phyloP scores from a whole-genome alignment of 2,113 vertebrate genomes.

The Equus przewalskii region DNA sequence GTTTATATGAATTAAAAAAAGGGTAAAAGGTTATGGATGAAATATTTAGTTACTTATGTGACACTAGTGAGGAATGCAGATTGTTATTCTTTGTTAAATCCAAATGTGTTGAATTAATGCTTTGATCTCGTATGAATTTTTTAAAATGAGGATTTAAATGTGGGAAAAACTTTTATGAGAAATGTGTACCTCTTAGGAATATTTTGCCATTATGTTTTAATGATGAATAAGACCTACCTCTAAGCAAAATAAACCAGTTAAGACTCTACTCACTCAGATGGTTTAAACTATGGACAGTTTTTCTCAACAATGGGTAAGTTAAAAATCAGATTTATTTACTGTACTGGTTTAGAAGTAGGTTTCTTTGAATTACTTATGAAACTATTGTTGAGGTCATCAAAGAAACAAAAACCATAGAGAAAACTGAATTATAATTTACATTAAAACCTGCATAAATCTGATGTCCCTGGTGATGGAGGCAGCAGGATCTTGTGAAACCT shows the following conservation, averaged over 20 bases:
- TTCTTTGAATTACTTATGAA: conserved; percentile 46
- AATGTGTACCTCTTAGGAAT: conserved; percentile 20
- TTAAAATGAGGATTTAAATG: conserved; percentile 49
- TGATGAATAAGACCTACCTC: conserved; percentile 47
- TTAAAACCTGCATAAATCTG: conserved; percentile 51
- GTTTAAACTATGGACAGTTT: conserved; percentile 49
- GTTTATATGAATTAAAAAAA: conserved; percentile 33
- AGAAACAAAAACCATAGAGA: conserved; percentile 30
- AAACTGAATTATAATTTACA: conserved; percentile 11
- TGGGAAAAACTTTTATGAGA: conserved; percentile 44
- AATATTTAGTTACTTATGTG: conserved; percentile 49
- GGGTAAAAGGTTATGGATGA: neutral
- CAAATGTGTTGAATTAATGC: conserved; percentile 36
- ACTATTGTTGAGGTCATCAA: conserved; percentile 30
- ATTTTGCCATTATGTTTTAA: conserved; percentile 56
- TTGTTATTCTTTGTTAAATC: conserved; percentile 48
- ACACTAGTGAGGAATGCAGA: conserved; percentile 3
- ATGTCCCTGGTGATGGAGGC: conserved; percentile 28
- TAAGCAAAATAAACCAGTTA: conserved; percentile 57
- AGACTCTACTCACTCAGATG: conserved; percentile 5
- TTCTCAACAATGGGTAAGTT: conserved; percentile 58
- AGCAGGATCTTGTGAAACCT: neutral
- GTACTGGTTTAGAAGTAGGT: conserved; percentile 25
- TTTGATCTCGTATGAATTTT: conserved; percentile 32
- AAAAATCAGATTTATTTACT: conserved; percentile 62